Conservation (phyloP, 23 tunicate genomes). For the Botrylloides violaceus region DNA sequence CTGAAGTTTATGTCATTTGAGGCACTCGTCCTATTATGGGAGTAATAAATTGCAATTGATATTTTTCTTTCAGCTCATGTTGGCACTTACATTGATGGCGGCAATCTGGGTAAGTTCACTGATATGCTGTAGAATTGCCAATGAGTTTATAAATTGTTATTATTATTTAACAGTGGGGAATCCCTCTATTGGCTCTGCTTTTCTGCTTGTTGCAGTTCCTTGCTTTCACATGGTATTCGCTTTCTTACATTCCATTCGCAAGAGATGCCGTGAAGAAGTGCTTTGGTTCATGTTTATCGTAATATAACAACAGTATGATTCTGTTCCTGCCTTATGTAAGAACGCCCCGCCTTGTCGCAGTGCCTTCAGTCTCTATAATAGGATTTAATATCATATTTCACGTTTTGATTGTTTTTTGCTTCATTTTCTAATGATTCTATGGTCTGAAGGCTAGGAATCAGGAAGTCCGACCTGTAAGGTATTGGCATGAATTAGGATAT, state of each 20-base stretch:
- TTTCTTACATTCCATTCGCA: conserved; percentile 90
- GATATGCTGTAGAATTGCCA: neutral
- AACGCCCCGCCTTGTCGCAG: neutral
- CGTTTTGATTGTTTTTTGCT: too few relatives aligned
- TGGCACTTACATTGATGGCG: conserved; percentile 50
- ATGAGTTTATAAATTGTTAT: neutral
- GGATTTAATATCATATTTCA: too few relatives aligned
- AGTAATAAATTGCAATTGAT: too few relatives aligned
- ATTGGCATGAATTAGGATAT: too few relatives aligned
- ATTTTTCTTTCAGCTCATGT: conserved; percentile 45
- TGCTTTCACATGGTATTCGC: conserved; percentile 87
- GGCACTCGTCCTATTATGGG: too few relatives aligned
- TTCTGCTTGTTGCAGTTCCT: conserved; percentile 81
- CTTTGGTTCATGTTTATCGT: conserved; percentile 57
- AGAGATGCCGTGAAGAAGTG: conserved; percentile 78
- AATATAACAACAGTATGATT: neutral
- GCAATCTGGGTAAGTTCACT: conserved; percentile 65
- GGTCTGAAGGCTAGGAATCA: too few relatives aligned
- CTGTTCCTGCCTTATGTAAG: neutral
- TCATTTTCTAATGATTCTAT: too few relatives aligned
- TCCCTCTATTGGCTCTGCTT: conserved; percentile 38
- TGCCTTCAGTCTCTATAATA: too few relatives aligned
- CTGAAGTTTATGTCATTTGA: too few relatives aligned
- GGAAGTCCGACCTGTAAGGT: too few relatives aligned
- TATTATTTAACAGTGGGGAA: conserved; percentile 57